Evolutionary conservation across 2,888 invertebrate genomes (phyloP), one percentile per base, ranked within the genome.

Genomic region (Cylloceria caligata): DNA sequence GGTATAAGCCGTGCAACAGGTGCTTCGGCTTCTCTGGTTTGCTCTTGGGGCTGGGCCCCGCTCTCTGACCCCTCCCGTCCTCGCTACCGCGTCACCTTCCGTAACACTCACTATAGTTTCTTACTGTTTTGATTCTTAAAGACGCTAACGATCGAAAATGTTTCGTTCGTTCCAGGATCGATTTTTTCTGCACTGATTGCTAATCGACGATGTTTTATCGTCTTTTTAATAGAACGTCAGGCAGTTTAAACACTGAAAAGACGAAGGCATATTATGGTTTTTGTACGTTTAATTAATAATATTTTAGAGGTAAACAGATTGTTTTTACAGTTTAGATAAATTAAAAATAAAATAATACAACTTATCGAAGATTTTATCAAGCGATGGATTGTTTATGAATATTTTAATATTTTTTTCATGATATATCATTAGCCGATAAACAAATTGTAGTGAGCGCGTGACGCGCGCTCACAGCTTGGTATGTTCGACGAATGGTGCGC

Each of bases 1-100:
- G 88, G 88, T 87, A 62, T 62, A 62, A 42, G 42, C 86, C 86
- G 86, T 80, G 90, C 91, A 91, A 91, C 91, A 91, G 91, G 91
- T 91, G 91, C 91, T 90, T 91, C 89, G 87, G 69, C 62, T 75
- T 62, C 74, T 71, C 62, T 30, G 13, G 16, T 4, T 13, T 21
- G 27, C 45, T 42, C 71, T 71, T 47, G 57, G 64, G 57, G 45
- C 60, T 60, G 60, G 69, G 55, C 68, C 52, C 34, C 19, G 64
- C 7, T 24, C 49, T 45, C 34, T 42, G 21, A 30, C 27, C 60
- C 55, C 39, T 21, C 45, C 34, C n/a, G 7, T 34, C 9, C 16
- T 21, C 21, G 21, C 49, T 7, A 13, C 4, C 57, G 30, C 11
- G 57, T n/a, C 27, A 1, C 27, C 13, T 57, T 57, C 57, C 4